Evolutionary conservation across 2,888 invertebrate species (phyloP).

Genomic region (Nyleta sp.): DNA sequence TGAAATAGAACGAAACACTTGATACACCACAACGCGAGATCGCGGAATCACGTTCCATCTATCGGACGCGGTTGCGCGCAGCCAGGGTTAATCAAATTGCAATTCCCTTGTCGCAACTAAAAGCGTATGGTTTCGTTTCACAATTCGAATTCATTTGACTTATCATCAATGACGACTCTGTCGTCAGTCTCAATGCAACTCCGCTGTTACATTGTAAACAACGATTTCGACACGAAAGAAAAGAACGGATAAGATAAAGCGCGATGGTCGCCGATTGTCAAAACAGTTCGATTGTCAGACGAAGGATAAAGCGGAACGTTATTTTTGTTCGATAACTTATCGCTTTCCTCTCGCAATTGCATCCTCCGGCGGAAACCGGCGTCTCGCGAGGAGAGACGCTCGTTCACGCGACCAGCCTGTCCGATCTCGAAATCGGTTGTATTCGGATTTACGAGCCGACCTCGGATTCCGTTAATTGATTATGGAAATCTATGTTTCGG

Average conservation of each 20-base stretch:
- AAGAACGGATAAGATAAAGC: conserved; percentile 40
- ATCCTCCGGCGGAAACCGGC: conserved; percentile 7
- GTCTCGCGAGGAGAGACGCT: too few species aligned
- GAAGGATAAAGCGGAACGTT: conserved; percentile 46
- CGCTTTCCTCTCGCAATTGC: conserved; percentile 25
- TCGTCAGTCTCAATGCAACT: conserved; percentile 10
- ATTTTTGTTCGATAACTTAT: conserved; percentile 46
- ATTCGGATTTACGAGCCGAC: conserved; percentile 16
- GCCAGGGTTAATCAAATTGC: too few species aligned
- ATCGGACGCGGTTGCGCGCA: too few species aligned
- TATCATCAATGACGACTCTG: neutral
- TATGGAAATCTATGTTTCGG: conserved; percentile 36
- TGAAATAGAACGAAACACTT: too few species aligned
- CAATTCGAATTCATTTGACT: neutral
- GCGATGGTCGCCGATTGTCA: conserved; percentile 10
- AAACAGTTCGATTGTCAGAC: conserved; percentile 15
- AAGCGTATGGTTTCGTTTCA: neutral
- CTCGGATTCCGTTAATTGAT: conserved; percentile 17
- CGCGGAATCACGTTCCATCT: too few species aligned
- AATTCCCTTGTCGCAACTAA: too few species aligned
- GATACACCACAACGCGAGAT: too few species aligned
- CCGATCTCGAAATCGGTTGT: neutral
- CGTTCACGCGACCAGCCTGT: too few species aligned
- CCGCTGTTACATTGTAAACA: conserved; percentile 8
- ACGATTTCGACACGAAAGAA: neutral